Percentiles rank a stretch among this genome's conserved stretches.
phyloP scores from a whole-genome alignment of 1,140 invertebrate species.

The Caenorhabditis remanei region DNA sequence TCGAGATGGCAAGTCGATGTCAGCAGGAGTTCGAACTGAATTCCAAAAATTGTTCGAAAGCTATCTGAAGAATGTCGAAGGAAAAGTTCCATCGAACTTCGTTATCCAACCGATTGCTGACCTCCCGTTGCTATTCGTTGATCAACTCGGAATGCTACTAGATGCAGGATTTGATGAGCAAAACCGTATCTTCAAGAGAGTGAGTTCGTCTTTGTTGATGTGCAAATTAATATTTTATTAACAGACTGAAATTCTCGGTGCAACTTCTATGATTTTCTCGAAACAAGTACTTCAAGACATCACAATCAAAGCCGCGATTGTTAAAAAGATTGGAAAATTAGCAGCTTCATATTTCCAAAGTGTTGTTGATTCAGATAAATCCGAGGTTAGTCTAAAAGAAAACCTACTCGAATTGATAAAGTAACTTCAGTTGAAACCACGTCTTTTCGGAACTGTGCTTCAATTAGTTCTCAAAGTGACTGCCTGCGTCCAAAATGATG shows the following conservation, averaged over 20 bases:
- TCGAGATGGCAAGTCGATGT: conserved; percentile 2
- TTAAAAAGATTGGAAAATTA: conserved; percentile 36
- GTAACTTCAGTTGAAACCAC: conserved; percentile 10
- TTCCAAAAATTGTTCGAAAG: conserved; percentile 15
- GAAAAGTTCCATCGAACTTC: conserved; percentile 52
- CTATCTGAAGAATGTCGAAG: conserved; percentile 43
- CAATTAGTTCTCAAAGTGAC: conserved; percentile 20
- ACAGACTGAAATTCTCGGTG: conserved; percentile 23
- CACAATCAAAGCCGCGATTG: neutral
- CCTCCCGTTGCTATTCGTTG: conserved; percentile 19
- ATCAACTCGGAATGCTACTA: conserved; percentile 16
- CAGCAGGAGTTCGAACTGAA: neutral
- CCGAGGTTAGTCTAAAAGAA: neutral
- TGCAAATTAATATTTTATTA: neutral
- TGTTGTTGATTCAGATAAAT: conserved; percentile 21
- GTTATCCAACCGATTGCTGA: conserved; percentile 35
- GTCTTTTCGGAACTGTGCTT: conserved; percentile 25
- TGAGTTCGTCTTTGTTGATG: neutral
- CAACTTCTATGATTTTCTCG: conserved; percentile 8
- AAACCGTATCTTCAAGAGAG: conserved; percentile 42
- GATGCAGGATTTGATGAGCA: conserved; percentile 25
- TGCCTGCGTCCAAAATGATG: neutral
- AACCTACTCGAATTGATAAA: neutral
- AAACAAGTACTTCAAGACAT: conserved; percentile 20
- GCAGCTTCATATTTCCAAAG: conserved; percentile 21